These are phyloP conservation scores for Acromyrmex echinatior DNA, from an alignment of 1,140 invertebrate species.

Conservation along the genomic window DNA sequence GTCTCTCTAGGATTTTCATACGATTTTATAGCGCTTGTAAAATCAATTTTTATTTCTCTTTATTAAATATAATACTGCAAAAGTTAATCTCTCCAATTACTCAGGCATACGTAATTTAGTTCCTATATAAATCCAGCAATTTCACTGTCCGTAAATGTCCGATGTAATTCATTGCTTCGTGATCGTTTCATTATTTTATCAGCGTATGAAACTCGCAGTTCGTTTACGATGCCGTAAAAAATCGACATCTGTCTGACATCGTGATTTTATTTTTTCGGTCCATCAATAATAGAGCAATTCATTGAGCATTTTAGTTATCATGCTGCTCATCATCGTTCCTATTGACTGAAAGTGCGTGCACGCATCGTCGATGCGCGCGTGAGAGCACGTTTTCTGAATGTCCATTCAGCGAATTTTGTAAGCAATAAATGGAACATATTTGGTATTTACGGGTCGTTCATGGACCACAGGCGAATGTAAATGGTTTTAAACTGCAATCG, in stretches of 20 bases:
- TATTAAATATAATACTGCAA: not conserved
- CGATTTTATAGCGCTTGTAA: not conserved
- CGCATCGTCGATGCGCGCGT: constrained; percentile 6
- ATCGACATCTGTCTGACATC: not conserved
- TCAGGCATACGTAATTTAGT: constrained; percentile 1
- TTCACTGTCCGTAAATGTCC: not conserved
- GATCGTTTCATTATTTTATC: constrained; percentile 41
- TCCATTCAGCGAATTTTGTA: constrained; percentile 55
- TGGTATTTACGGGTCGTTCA: constrained; percentile 54
- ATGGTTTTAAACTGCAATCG: constrained; percentile 64
- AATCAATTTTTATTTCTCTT: not conserved
- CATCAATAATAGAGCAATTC: constrained; percentile 35
- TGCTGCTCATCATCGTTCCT: constrained; percentile 46
- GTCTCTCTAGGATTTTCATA: not conserved
- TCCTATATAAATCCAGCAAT: constrained; percentile 26
- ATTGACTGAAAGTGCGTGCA: constrained; percentile 31
- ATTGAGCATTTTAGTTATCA: constrained; percentile 28
- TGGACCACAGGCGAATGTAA: constrained; percentile 50
- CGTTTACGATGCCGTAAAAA: constrained; percentile 32
- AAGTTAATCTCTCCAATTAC: constrained; percentile 31
- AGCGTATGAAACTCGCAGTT: not conserved
- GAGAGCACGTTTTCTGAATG: constrained; percentile 45
- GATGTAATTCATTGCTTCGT: not conserved
- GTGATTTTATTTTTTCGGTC: constrained; percentile 33
- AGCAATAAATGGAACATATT: constrained; percentile 58